Percentiles rank a stretch among this genome's conserved stretches.
Conservation (phyloP, 2,888 invertebrate genomes). For the Falcaria lacertinaria region DNA sequence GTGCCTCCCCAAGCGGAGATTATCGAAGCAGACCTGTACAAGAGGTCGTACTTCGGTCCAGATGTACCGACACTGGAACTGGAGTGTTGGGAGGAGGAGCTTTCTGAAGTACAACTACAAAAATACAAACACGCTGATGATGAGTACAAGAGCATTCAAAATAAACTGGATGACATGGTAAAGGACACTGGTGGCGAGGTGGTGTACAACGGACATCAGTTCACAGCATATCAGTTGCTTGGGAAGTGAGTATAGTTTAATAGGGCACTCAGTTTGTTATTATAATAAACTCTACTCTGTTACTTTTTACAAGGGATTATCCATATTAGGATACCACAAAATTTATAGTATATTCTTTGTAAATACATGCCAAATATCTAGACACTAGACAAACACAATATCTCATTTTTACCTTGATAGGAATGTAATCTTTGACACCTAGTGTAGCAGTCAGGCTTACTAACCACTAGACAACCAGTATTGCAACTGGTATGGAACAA, state of each 20-base stretch:
- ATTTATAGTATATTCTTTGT: too few relatives aligned
- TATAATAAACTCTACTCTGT: too few relatives aligned
- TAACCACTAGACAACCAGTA: too few relatives aligned
- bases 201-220: slow-evolving; percentile 83
- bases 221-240: slow-evolving; percentile 82
- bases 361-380: too few relatives aligned
- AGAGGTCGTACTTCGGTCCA: slow-evolving; percentile 72
- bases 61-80: slow-evolving; percentile 80
- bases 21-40: slow-evolving; percentile 70
- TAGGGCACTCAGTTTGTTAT: background rate
- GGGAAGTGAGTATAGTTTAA: slow-evolving; percentile 66
- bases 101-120: slow-evolving; percentile 82
- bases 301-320: too few relatives aligned
- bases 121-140: slow-evolving; percentile 82
- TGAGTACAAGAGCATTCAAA: slow-evolving; percentile 83
- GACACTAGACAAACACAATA: too few relatives aligned
- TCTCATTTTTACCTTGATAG: too few relatives aligned
- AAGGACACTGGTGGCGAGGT: slow-evolving; percentile 81
- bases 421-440: too few relatives aligned
- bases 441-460: too few relatives aligned
- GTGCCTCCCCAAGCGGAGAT: slow-evolving; percentile 68
- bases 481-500: too few relatives aligned
- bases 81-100: slow-evolving; percentile 86
- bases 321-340: background rate
- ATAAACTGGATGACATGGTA: slow-evolving; percentile 79